A percentile compares a stretch with the other conserved stretches of the same genome.
phyloP scores from a whole-genome alignment of 1,140 invertebrate species.

The Vollenhovia emeryi region DNA sequence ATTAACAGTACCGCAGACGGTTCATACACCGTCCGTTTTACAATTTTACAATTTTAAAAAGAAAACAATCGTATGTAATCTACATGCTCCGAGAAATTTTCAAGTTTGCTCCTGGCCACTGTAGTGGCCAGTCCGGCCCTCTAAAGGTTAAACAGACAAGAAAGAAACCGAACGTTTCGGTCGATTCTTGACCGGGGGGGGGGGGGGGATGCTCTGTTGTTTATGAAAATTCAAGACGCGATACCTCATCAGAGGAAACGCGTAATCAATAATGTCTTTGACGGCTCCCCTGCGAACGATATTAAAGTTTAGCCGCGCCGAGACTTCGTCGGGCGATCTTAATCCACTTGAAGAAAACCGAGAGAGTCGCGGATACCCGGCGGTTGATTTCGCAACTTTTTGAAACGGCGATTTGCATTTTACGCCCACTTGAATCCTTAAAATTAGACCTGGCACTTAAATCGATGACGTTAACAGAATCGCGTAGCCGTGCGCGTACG shows the following conservation, averaged over 20 bases:
- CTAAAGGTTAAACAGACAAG: too few relatives aligned
- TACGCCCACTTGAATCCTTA: not conserved
- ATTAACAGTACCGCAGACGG: too few relatives aligned
- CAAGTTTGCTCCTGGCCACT: too few relatives aligned
- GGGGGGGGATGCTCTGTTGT: too few relatives aligned
- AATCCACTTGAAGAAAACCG: not conserved
- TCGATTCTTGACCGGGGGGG: too few relatives aligned
- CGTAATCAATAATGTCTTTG: constrained; percentile 6
- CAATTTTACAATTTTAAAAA: too few relatives aligned
- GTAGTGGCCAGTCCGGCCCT: too few relatives aligned
- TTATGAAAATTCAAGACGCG: not conserved
- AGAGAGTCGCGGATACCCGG: not conserved
- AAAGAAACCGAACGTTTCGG: too few relatives aligned
- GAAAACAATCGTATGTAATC: too few relatives aligned
- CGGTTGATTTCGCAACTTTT: constrained; percentile 1
- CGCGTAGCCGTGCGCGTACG: not conserved
- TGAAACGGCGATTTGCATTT: constrained; percentile 11
- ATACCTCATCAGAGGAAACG: constrained; percentile 49
- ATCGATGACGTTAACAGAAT: not conserved
- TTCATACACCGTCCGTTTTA: too few relatives aligned
- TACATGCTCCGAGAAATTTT: too few relatives aligned
- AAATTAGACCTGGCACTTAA: constrained; percentile 19
- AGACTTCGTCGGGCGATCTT: not conserved
- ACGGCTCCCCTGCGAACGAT: not conserved
- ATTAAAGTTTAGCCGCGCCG: constrained; percentile 1